Conservation (phyloP, 2,888 invertebrate genomes). For the Habrosyne pyritoides region DNA sequence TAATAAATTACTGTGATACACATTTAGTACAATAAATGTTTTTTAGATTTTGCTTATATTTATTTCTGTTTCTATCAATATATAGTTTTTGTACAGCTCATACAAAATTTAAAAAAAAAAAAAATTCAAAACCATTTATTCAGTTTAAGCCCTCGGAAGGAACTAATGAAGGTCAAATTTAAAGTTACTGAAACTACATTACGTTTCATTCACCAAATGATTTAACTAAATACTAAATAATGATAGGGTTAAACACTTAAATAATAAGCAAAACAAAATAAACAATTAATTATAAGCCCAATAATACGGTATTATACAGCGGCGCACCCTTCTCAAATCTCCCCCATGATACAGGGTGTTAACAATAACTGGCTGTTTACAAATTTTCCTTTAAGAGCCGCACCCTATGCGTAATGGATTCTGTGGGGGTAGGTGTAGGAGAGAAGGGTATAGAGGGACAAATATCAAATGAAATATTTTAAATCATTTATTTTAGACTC, state of each 20-base stretch:
- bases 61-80: no score
- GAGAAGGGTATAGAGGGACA: neutral
- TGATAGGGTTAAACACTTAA: neutral
- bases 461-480: neutral
- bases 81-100: no score
- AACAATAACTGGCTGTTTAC: constrained; percentile 28
- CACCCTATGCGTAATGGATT: constrained; percentile 36
- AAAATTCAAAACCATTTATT: no score
- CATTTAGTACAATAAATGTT: no score
- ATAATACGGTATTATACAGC: neutral
- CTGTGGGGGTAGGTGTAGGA: constrained; percentile 8
- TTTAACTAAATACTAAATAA: neutral
- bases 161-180: no score
- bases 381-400: constrained; percentile 28
- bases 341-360: constrained; percentile 3
- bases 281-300: neutral
- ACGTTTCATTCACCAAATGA: no score
- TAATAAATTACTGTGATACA: no score
- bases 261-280: neutral
- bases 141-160: no score
- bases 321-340: constrained; percentile 1
- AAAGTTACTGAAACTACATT: no score
- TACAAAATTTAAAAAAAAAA: no score
- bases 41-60: no score
- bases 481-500: no score